Conservation (phyloP, 1,140 invertebrate genomes). For the Meloidogyne chitwoodi region DNA sequence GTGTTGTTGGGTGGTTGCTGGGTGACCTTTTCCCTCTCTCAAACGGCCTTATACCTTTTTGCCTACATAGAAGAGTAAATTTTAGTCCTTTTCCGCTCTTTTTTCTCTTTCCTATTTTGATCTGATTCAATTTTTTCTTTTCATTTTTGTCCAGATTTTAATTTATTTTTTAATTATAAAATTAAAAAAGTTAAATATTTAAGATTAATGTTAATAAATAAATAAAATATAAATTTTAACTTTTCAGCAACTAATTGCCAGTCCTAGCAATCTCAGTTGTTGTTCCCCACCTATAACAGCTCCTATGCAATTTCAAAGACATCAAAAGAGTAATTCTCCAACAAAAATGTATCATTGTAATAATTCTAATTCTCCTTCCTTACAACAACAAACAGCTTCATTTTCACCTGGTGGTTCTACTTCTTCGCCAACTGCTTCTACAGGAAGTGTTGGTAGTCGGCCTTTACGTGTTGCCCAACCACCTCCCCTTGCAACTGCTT, state of each 20-base stretch:
- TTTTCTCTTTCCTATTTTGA: neutral
- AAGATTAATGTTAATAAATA: no score
- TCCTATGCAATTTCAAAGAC: neutral
- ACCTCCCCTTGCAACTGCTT: constrained; percentile 7
- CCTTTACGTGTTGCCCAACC: constrained; percentile 15
- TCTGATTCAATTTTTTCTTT: neutral
- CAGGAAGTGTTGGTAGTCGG: neutral
- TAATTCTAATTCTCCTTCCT: neutral
- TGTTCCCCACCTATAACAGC: neutral
- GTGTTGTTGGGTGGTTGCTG: neutral
- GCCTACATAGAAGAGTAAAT: neutral
- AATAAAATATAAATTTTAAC: no score
- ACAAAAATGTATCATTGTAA: neutral
- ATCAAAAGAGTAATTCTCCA: neutral
- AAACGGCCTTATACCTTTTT: neutral
- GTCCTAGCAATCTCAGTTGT: neutral
- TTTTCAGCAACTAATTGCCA: neutral
- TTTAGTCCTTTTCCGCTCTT: neutral
- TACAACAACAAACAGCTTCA: neutral
- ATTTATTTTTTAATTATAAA: neutral
- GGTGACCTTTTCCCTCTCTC: neutral
- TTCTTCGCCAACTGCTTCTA: neutral
- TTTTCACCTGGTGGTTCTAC: neutral
- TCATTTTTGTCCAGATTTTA: neutral
- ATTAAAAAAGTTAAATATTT: no score